Base-by-base conservation (phyloP, 92 coral and sea anemone genomes). In the Zoanthus sociatus region DNA sequence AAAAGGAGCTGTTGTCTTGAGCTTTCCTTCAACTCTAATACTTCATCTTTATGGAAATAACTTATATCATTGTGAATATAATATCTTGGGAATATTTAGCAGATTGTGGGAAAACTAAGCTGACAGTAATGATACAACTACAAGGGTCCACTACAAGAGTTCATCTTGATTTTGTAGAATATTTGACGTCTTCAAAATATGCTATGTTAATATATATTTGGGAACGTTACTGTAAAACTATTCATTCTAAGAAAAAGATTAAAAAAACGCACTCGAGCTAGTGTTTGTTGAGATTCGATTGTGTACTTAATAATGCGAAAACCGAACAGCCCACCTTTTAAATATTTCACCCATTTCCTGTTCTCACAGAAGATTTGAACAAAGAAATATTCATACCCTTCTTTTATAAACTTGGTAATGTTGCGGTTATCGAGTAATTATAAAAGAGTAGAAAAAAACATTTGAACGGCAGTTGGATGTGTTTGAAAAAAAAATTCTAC, bases 281-380 rank as follows among this genome's bases (percentile, higher is more conserved):
- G 64, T 58, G 64, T 3, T 58, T 58, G 64, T 58, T 14, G 7
- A 5, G 3, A 13, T 18, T 58, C n/a, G 3, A 14, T 18, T 3
- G 5, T 58, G 5, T 58, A 14, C n/a, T 16, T 11, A 14, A 11
- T 17, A 14, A 11, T 17, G 45, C 8, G 31, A 3, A 30, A 12
- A 33, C 10, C 9, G 13, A 17, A 55, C 71, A 56, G 68, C 73
- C 21, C n/a, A 79, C 56, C 21, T 42, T 64, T n/a, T 20, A 79
- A 79, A 33, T n/a, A 79, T 79, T 79, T 64, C 55, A 42, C 45
- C 64, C 64, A 79, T 79, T 79, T 79, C 84, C 84, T 79, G 73
- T 45, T 44, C 73, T 63, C 42, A 37, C 42, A 37, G 42, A 37
- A 37, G 3, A 37, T 58, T 45, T 16, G 11, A 79, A 79, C 84